Evolutionary conservation across 2,888 invertebrate genomes (phyloP).

Genomic region (Lepidochrysops patricia): DNA sequence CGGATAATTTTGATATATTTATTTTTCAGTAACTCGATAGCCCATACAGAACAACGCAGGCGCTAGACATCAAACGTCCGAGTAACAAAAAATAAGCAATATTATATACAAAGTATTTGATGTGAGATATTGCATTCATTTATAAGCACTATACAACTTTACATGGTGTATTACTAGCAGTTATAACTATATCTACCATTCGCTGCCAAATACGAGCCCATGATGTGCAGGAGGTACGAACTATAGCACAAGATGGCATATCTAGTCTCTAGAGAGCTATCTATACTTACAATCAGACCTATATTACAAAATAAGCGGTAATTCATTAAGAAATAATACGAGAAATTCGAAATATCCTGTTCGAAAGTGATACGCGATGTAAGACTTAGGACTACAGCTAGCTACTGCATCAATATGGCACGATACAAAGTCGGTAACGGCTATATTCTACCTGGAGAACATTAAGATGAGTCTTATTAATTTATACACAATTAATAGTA

Average conservation of each 20-base stretch:
- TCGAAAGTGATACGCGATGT: background rate
- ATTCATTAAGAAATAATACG: background rate
- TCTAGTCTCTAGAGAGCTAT: slow-evolving; percentile 13
- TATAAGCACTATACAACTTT: slow-evolving; percentile 69
- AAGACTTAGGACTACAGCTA: slow-evolving; percentile 9
- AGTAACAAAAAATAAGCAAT: slow-evolving; percentile 57
- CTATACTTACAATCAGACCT: slow-evolving; percentile 15
- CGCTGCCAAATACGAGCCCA: slow-evolving; percentile 31
- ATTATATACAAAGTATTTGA: slow-evolving; percentile 58
- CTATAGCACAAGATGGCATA: slow-evolving; percentile 14
- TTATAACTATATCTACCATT: slow-evolving; percentile 30
- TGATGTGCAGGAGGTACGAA: slow-evolving; percentile 21
- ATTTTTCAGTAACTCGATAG: slow-evolving; percentile 58
- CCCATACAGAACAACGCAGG: slow-evolving; percentile 67
- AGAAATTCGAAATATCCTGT: slow-evolving; percentile 2
- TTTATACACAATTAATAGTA: background rate
- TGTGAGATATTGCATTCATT: slow-evolving; percentile 44
- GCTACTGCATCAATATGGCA: slow-evolving; percentile 7
- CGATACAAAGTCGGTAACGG: slow-evolving; percentile 6
- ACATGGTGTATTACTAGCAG: slow-evolving; percentile 52
- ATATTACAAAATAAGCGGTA: slow-evolving; percentile 11
- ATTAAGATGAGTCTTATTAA: background rate
- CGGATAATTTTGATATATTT: slow-evolving; percentile 57
- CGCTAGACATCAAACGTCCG: slow-evolving; percentile 54
- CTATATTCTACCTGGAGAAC: background rate